A percentile compares a stretch with the other conserved stretches of the same genome.
phyloP scores from a whole-genome alignment of 2,113 vertebrate species.

The Cyphomyrus discorhynchus region DNA sequence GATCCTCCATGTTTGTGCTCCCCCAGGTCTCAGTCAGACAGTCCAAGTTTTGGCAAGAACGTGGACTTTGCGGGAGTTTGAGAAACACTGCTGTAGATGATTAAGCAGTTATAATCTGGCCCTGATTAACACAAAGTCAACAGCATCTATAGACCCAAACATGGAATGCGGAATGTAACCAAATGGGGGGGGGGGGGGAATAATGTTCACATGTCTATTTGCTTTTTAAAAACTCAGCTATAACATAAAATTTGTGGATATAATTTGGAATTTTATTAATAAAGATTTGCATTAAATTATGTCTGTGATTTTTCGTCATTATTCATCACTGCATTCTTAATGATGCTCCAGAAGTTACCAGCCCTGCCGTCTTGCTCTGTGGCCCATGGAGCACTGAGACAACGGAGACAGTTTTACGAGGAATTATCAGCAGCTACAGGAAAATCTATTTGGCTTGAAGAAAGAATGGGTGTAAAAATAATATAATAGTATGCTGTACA shows the following conservation, averaged over 20 bases:
- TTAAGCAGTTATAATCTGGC: background rate
- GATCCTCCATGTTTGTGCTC: background rate
- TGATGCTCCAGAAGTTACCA: background rate
- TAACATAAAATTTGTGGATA: background rate
- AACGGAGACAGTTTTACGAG: background rate
- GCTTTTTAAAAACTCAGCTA: background rate
- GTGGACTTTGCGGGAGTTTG: background rate
- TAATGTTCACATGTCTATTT: background rate
- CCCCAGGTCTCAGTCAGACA: background rate
- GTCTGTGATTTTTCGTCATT: background rate
- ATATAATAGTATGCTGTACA: background rate
- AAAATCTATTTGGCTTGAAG: background rate
- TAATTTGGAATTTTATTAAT: background rate
- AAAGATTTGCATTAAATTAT: background rate
- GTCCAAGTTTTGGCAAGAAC: background rate
- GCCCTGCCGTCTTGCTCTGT: background rate
- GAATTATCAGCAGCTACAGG: background rate
- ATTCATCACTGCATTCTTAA: background rate
- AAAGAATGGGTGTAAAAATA: background rate
- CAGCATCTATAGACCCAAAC: background rate
- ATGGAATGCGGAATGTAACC: background rate
- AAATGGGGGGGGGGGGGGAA: background rate
- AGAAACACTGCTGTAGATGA: background rate
- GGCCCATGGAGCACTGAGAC: background rate
- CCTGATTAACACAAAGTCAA: background rate